Percentiles rank a stretch among this genome's conserved stretches.
Evolutionary conservation across 1,140 invertebrate species (phyloP).

Genomic region (Aricia agestis): DNA sequence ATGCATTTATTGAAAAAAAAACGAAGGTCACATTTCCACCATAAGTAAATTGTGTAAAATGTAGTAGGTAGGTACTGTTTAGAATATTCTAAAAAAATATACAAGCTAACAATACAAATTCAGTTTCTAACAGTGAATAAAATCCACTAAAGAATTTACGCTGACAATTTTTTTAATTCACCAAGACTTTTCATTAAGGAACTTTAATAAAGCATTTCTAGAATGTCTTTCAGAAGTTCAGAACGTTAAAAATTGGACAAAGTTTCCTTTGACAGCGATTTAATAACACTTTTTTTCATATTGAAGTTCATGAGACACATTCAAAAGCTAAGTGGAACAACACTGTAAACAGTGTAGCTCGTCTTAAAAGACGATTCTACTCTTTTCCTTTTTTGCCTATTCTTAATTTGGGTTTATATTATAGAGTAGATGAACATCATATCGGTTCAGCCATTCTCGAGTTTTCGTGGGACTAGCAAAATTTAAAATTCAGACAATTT

Average conservation of each 20-base stretch:
- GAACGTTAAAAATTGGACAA: neutral
- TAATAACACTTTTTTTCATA: slow-evolving; percentile 1
- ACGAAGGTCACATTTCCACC: too few species aligned
- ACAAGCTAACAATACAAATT: neutral
- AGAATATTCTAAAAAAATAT: too few species aligned
- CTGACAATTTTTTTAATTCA: neutral
- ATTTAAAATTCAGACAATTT: too few species aligned
- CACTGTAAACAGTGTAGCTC: neutral
- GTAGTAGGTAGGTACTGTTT: too few species aligned
- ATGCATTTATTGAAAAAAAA: too few species aligned
- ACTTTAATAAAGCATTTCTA: neutral
- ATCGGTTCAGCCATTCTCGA: too few species aligned
- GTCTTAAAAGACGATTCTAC: neutral
- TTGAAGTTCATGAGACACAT: neutral
- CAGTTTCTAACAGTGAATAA: neutral
- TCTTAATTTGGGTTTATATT: too few species aligned
- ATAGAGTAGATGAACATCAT: too few species aligned
- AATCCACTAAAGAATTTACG: neutral
- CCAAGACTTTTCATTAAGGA: neutral
- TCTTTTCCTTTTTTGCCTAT: neutral
- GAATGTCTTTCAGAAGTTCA: neutral
- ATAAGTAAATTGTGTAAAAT: too few species aligned
- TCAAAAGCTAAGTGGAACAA: neutral
- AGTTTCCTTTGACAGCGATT: neutral
- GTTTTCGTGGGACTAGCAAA: too few species aligned